Evolutionary conservation across 1,140 invertebrate species (phyloP).

Genomic region (Ylistrum balloti): DNA sequence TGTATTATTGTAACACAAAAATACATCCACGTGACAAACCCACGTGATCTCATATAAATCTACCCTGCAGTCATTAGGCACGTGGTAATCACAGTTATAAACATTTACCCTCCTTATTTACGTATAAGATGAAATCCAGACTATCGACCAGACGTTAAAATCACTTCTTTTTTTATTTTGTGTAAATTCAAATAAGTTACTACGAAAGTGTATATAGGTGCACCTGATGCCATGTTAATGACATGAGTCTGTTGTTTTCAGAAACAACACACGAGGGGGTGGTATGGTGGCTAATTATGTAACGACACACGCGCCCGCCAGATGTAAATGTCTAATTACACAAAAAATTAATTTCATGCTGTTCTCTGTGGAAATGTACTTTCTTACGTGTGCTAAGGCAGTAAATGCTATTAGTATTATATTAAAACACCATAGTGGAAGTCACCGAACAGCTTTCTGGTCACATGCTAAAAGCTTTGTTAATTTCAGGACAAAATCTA

Average conservation of each 20-base stretch:
- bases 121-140: neutral
- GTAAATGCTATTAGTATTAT: neutral
- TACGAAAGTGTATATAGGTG: neutral
- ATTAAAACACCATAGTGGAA: neutral
- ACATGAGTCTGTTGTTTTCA: conserved; percentile 5
- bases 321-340: conserved; percentile 21
- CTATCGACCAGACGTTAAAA: neutral
- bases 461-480: neutral
- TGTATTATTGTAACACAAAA: too few species aligned
- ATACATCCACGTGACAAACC: neutral
- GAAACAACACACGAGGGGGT: conserved; percentile 23
- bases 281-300: neutral
- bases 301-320: conserved; percentile 1
- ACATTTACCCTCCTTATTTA: neutral
- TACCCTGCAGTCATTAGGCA: neutral
- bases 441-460: neutral
- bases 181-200: neutral
- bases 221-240: neutral
- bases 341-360: conserved; percentile 36
- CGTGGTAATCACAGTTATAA: neutral
- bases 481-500: neutral
- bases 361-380: conserved; percentile 16
- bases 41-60: neutral
- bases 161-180: neutral
- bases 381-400: neutral